Evolutionary conservation across 2,888 invertebrate genomes (phyloP).

Genomic region (Heterodera filipjevi): DNA sequence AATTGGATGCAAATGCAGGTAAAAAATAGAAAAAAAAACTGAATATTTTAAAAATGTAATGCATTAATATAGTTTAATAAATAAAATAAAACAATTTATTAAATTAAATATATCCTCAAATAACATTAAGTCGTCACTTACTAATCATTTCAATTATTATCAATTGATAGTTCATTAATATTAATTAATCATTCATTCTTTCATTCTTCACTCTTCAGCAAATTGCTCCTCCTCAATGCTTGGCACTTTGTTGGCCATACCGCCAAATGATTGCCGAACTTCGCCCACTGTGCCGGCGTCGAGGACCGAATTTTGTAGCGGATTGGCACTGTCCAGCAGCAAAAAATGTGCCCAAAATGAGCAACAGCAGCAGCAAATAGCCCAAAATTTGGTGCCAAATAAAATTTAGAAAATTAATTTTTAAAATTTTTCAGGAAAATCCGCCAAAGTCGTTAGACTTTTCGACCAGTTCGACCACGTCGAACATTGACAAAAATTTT

Average conservation of each 20-base stretch:
- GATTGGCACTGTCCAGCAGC: constrained; percentile 17
- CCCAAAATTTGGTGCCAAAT: constrained; percentile 10
- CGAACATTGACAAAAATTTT: constrained; percentile 4
- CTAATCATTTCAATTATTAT: too few relatives aligned
- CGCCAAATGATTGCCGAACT: constrained; percentile 39
- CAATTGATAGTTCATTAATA: too few relatives aligned
- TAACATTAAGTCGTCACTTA: too few relatives aligned
- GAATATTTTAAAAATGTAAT: neutral
- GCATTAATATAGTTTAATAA: too few relatives aligned
- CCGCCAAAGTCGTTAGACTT: neutral
- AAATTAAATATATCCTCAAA: too few relatives aligned
- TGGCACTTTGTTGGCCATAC: constrained; percentile 29
- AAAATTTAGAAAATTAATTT: neutral
- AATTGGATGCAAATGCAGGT: too few relatives aligned
- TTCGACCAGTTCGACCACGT: neutral
- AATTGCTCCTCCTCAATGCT: constrained; percentile 25
- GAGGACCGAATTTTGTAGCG: constrained; percentile 51
- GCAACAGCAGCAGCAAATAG: constrained; percentile 18
- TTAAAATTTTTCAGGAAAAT: neutral
- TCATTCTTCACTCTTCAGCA: too few relatives aligned
- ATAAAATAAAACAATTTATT: too few relatives aligned
- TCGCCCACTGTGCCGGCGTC: constrained; percentile 61
- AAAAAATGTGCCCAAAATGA: constrained; percentile 19
- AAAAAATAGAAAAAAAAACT: neutral
- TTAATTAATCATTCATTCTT: too few relatives aligned